These are phyloP conservation scores for Tricholauxania praeusta DNA, from an alignment of 2,888 invertebrate species.

Conservation along the genomic window DNA sequence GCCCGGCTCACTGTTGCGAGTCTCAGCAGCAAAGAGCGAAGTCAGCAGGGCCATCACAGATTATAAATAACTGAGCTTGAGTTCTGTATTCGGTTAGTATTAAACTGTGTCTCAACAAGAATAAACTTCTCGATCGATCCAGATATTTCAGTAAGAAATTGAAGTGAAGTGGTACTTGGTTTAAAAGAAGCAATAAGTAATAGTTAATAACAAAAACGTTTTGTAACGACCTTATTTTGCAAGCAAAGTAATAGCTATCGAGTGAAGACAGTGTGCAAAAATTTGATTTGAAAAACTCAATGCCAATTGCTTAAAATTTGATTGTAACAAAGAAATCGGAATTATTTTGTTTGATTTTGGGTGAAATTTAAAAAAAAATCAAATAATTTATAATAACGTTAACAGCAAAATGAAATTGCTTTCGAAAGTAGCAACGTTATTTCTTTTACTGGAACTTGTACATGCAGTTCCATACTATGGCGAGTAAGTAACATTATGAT, in stretches of 20 bases:
- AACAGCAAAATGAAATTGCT: no score
- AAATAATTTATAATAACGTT: no score
- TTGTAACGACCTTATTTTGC: constrained; percentile 44
- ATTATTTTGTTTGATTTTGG: not conserved
- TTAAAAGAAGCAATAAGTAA: not conserved
- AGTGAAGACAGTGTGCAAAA: constrained; percentile 30
- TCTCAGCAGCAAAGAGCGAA: not conserved
- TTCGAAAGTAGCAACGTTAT: no score
- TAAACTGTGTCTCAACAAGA: constrained; percentile 52
- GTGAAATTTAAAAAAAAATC: not conserved
- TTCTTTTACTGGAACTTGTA: constrained; percentile 19
- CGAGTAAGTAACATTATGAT: constrained; percentile 36
- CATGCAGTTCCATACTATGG: constrained; percentile 39
- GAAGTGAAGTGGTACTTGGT: not conserved
- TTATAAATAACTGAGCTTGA: constrained; percentile 59
- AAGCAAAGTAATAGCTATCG: constrained; percentile 37
- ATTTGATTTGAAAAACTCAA: constrained; percentile 12
- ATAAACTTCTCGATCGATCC: constrained; percentile 4
- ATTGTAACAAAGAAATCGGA: constrained; percentile 16
- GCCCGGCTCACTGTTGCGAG: not conserved
- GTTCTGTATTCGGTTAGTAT: constrained; percentile 55
- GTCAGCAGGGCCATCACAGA: constrained; percentile 44
- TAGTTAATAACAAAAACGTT: constrained; percentile 29
- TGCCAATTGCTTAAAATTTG: constrained; percentile 13
- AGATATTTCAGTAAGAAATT: not conserved